Evolutionary conservation across 2,888 invertebrate species (phyloP), one percentile per base, ranked within the genome.

Genomic region (Drosophila atripex): DNA sequence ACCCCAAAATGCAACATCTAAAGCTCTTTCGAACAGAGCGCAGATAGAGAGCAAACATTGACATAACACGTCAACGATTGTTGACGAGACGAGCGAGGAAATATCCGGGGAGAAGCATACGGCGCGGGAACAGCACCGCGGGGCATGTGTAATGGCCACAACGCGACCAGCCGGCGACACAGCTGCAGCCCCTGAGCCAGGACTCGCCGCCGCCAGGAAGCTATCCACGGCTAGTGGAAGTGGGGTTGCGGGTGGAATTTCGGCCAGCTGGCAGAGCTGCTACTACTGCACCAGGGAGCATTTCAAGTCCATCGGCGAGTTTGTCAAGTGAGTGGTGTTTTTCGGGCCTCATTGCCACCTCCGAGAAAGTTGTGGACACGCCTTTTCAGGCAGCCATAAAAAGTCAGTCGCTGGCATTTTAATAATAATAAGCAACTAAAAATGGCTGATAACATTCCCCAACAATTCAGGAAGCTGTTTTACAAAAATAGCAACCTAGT

Each of bases 211-310:
- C 11, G 66, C 60, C 25, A 66, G 80, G 23, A 88, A 88, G 47
- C 69, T 63, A 14, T 80, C 80, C n/a, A 57, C 35, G 7, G 63
- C 76, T 30, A 72, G 70, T 18, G 32, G 41, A 18, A 32, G 71
- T 43, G 74, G 41, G 43, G 58, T 18, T 23, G 43, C 45, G 1
- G 35, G 18, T 30, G 57, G 43, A 38, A 30, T 25, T 38, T 54
- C 53, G 18, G 58, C 74, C 56, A 88, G 78, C 69, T 94, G 94
- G 94, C 94, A 94, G 89, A 93, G 93, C 77, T 94, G 94, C 90
- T 92, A 93, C 76, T 94, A 94, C 90, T 94, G 94, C 88, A 93
- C 93, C 66, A 93, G 93, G 83, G 90, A 93, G 88, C 90, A 93
- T 74, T 94, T 94, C 89, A 93, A 92, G 86, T 92, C 91, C 78